Evolutionary conservation across 23 tunicate species (phyloP).

Genomic region (Diplosoma virens): DNA sequence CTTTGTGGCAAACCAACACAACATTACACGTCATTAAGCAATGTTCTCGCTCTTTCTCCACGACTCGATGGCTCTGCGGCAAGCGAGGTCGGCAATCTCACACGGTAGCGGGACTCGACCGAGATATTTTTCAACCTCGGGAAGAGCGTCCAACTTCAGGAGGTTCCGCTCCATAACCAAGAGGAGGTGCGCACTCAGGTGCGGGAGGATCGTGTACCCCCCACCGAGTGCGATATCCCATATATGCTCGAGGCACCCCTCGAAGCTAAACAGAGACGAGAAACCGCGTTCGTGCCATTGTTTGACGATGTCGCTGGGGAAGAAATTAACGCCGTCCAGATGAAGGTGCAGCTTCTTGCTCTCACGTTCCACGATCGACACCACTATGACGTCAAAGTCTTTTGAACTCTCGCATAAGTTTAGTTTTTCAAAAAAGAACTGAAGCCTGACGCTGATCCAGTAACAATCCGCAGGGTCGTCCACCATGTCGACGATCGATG

Average conservation of each 20-base stretch:
- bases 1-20: not conserved
- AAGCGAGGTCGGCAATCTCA: slow-evolving; percentile 41
- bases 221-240: slow-evolving; percentile 74
- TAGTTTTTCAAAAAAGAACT: slow-evolving; percentile 12
- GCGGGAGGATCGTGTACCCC: slow-evolving; percentile 42
- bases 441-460: slow-evolving; percentile 55
- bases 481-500: slow-evolving; percentile 42
- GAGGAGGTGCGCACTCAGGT: slow-evolving; percentile 63
- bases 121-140: slow-evolving; percentile 1
- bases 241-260: slow-evolving; percentile 54
- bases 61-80: slow-evolving; percentile 47
- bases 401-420: slow-evolving; percentile 2
- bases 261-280: slow-evolving; percentile 36
- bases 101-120: slow-evolving; percentile 30
- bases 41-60: slow-evolving; percentile 51
- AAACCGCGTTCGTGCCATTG: slow-evolving; percentile 36
- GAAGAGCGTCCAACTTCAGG: slow-evolving; percentile 7
- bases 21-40: not conserved
- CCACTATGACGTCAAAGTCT: slow-evolving; percentile 27
- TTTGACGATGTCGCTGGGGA: not conserved
- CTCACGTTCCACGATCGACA: slow-evolving; percentile 1
- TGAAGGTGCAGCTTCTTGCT: slow-evolving; percentile 16
- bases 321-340: slow-evolving; percentile 7
- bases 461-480: slow-evolving; percentile 56
- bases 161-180: slow-evolving; percentile 42